A percentile compares a stretch with the other conserved stretches of the same genome.
Conservation (phyloP, 2,797 vertebrate genomes). For the Pogonophryne albipinna region DNA sequence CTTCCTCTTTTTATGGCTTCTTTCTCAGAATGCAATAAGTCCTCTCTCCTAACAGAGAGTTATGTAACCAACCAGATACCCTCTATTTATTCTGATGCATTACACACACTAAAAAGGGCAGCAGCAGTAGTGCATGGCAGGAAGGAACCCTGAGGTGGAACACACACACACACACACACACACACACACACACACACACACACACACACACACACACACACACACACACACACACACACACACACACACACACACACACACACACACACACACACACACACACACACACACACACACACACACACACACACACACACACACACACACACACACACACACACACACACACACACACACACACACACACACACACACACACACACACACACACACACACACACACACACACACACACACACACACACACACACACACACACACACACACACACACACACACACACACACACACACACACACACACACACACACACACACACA, state of each 20-base stretch:
- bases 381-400: slow-evolving; percentile 22
- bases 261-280: background rate
- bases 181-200: slow-evolving; percentile 1
- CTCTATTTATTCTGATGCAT: slow-evolving; percentile 70
- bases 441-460: slow-evolving; percentile 22
- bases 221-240: background rate
- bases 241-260: background rate
- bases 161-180: slow-evolving; percentile 20
- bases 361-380: slow-evolving; percentile 22
- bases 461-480: slow-evolving; percentile 22
- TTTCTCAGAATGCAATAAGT: slow-evolving; percentile 47
- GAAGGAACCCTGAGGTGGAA: slow-evolving; percentile 65
- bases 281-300: background rate
- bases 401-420: slow-evolving; percentile 22
- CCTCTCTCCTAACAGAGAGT: slow-evolving; percentile 44
- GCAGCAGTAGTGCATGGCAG: slow-evolving; percentile 54
- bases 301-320: background rate
- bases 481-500: slow-evolving; percentile 22
- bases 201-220: no score
- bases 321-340: slow-evolving; percentile 22
- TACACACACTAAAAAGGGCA: slow-evolving; percentile 66
- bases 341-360: slow-evolving; percentile 22
- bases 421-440: slow-evolving; percentile 22
- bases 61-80: slow-evolving; percentile 70
- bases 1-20: slow-evolving; percentile 19